Conservation (phyloP, 2,888 invertebrate species). For the Thera obeliscata region DNA sequence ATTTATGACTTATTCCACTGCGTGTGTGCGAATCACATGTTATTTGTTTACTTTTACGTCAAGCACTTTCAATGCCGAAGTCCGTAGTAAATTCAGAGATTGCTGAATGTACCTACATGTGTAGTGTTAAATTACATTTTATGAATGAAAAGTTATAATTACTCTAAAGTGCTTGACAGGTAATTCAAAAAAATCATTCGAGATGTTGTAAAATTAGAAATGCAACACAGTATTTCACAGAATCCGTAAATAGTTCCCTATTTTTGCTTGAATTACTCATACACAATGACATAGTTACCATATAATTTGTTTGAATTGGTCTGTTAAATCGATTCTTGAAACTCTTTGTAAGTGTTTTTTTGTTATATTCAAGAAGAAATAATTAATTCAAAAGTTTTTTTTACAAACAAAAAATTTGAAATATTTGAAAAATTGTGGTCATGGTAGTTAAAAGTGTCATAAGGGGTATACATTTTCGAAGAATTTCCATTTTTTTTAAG, state of each 20-base stretch:
- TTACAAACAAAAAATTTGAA: no score
- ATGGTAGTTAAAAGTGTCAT: no score
- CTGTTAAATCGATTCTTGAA: no score
- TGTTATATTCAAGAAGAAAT: no score
- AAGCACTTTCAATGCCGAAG: conserved; percentile 32
- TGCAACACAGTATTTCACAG: conserved; percentile 2
- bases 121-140: background rate
- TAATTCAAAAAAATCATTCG: background rate
- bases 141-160: conserved; percentile 10
- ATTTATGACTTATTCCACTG: conserved; percentile 7
- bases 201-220: background rate
- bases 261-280: no score
- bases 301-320: no score
- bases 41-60: conserved; percentile 42
- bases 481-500: no score
- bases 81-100: conserved; percentile 28
- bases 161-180: background rate
- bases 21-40: conserved; percentile 36
- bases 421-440: no score
- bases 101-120: background rate
- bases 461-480: no score
- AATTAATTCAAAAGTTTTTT: no score
- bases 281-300: no score
- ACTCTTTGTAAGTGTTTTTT: no score
- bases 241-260: conserved; percentile 20